Evolutionary conservation across 2,888 invertebrate species (phyloP), one percentile per base, ranked within the genome.

Genomic region (Diarsia dahlii): DNA sequence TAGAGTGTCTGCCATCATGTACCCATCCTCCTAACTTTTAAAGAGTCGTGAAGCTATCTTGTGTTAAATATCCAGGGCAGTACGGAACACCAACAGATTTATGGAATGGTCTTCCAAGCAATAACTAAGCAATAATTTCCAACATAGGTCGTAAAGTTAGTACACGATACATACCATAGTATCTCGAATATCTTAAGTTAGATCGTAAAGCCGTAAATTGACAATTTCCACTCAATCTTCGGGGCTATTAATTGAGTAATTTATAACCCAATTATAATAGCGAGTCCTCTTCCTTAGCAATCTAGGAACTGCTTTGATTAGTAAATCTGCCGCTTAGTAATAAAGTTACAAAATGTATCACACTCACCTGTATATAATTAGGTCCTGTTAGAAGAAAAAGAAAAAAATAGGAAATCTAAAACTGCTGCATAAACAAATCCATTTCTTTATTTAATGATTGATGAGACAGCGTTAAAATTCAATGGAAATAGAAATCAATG

Each of bases 221-320:
- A 1, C 82, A 76, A 66, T 82, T 79, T 79, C 67, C 76, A 79
- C 69, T 76, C 82, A 65, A 82, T 79, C 81, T 68, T 69, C 46
- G 15, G 65, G 58, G 28, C 64, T 4, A 82, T 76, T 65, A 80
- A 82, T 82, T 82, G 68, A 82, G 76, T 76, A 48, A 76, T 80
- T 63, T 65, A 80, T 76, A 82, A 76, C 45, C 56, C 69, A 76
- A 65, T 69, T 76, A 82, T 62, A 56, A 13, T 66, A 56, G 54
- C 50, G 65, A 50, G 3, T 13, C 48, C 60, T 69, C 34, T 66
- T 39, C 50, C 0, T 64, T 15, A 81, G 20, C 8, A 50, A 73
- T 58, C 56, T 56, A 34, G 56, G 65, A 52, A 8, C 23, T 9
- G 74, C 13, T 58, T 73, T 80, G 20, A 46, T 64, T 50, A 34